Evolutionary conservation across 2,113 vertebrate species (phyloP).

Genomic region (Phocoena phocoena): DNA sequence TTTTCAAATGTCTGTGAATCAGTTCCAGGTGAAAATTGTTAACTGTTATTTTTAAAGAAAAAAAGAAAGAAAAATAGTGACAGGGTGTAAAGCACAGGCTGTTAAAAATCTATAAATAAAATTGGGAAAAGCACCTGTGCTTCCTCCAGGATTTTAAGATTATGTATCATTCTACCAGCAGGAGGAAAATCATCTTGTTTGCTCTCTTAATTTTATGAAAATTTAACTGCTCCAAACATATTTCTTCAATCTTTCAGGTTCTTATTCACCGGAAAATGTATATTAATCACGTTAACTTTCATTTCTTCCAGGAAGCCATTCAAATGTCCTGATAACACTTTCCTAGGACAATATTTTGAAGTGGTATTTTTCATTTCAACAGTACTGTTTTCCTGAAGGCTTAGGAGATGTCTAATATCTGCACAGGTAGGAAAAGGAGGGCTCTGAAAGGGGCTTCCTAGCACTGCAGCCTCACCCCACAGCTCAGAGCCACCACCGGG

Average conservation of each 20-base stretch:
- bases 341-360: background rate
- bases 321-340: background rate
- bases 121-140: background rate
- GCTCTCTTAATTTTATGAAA: slow-evolving; percentile 14
- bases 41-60: slow-evolving; percentile 11
- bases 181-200: background rate
- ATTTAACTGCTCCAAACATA: background rate
- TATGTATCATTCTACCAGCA: background rate
- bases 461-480: background rate
- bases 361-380: background rate
- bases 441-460: background rate
- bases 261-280: background rate
- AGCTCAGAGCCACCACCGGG: background rate
- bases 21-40: slow-evolving; percentile 34
- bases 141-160: slow-evolving; percentile 29
- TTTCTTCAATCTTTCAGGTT: background rate
- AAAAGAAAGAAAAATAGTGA: background rate
- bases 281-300: background rate
- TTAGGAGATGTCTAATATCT: background rate
- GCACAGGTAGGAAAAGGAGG: background rate
- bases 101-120: slow-evolving; percentile 63
- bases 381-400: background rate
- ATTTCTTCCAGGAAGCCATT: slow-evolving; percentile 4
- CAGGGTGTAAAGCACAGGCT: background rate
- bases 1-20: slow-evolving; percentile 32